A percentile compares a stretch with the other conserved stretches of the same genome.
Conservation (phyloP, 1,140 invertebrate species). For the Listronotus oregonensis region DNA sequence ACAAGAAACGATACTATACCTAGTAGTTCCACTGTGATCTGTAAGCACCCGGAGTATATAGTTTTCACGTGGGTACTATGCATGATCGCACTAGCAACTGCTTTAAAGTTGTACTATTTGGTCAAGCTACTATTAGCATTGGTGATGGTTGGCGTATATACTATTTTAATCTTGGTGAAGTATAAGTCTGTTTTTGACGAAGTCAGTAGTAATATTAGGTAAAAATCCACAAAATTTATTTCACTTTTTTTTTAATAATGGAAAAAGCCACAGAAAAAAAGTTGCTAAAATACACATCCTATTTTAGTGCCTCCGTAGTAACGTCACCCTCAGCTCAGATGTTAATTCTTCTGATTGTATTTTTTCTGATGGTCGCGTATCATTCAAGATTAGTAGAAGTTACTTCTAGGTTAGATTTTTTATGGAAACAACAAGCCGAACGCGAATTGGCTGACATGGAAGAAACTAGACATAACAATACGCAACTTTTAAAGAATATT, state of each 20-base stretch:
- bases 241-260: no score
- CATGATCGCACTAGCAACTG: conserved; percentile 85
- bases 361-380: conserved; percentile 86
- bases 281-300: no score
- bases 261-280: no score
- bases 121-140: conserved; percentile 84
- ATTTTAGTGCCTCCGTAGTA: conserved; percentile 33
- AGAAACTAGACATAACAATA: conserved; percentile 83
- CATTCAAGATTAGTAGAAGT: conserved; percentile 90
- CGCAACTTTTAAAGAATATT: conserved; percentile 89
- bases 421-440: conserved; percentile 94
- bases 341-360: conserved; percentile 79
- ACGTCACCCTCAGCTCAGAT: conserved; percentile 77
- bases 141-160: conserved; percentile 74
- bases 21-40: background rate
- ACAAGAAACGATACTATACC: background rate
- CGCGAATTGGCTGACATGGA: conserved; percentile 90
- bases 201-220: conserved; percentile 12
- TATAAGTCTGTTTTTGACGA: conserved; percentile 45
- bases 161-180: conserved; percentile 68
- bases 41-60: conserved; percentile 78
- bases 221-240: background rate
- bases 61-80: conserved; percentile 94
- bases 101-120: conserved; percentile 90
- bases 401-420: conserved; percentile 87